Evolutionary conservation across 2,888 invertebrate genomes (phyloP).

Genomic region (Unio delphinus): DNA sequence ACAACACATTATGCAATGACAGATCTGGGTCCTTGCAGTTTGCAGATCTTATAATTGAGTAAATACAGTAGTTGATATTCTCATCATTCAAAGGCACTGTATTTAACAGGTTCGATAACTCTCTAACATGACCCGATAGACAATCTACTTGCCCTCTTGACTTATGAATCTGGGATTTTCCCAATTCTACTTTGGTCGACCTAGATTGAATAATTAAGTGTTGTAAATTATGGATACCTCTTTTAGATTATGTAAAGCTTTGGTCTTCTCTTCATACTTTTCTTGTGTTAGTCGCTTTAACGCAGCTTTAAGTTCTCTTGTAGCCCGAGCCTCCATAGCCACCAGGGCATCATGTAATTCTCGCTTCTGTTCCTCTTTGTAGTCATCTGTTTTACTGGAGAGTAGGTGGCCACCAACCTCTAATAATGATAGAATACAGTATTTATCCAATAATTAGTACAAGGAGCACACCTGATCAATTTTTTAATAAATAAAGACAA

Average conservation of each 20-base stretch:
- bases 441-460: too few relatives aligned
- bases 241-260: conserved; percentile 58
- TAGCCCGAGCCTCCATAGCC: conserved; percentile 56
- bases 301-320: conserved; percentile 59
- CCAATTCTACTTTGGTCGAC: not conserved
- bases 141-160: not conserved
- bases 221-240: conserved; percentile 32
- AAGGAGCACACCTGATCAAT: too few relatives aligned
- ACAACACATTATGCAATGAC: too few relatives aligned
- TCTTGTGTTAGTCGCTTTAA: conserved; percentile 50
- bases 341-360: conserved; percentile 56
- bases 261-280: conserved; percentile 54
- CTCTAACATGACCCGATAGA: not conserved
- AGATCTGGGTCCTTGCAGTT: too few relatives aligned
- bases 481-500: too few relatives aligned
- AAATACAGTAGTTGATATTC: not conserved
- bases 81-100: not conserved
- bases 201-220: not conserved
- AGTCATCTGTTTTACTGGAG: conserved; percentile 46
- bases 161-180: not conserved
- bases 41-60: too few relatives aligned
- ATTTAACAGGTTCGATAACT: too few relatives aligned
- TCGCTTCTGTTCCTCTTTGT: conserved; percentile 52
- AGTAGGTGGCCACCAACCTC: conserved; percentile 47
- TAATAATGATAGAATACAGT: conserved; percentile 5